Percentiles rank a stretch among this genome's conserved stretches.
phyloP scores from a whole-genome alignment of 1,140 invertebrate species.

The Formica exsecta region DNA sequence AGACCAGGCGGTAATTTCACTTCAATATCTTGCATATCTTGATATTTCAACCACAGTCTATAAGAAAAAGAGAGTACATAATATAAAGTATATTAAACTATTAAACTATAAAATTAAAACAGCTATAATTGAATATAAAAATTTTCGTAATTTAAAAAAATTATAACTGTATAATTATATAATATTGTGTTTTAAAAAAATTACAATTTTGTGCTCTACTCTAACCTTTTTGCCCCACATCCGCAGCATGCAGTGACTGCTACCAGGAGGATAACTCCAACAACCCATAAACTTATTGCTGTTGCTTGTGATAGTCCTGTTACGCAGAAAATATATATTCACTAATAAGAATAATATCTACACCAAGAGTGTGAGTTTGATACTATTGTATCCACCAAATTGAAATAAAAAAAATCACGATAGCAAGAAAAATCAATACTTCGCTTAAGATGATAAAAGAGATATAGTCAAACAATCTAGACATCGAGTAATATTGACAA shows the following conservation, averaged over 20 bases:
- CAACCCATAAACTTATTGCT: constrained; percentile 81
- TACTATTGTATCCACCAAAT: not conserved
- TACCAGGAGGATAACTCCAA: constrained; percentile 76
- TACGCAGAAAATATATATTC: constrained; percentile 24
- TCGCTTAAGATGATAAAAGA: not conserved
- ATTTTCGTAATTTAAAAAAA: constrained; percentile 19
- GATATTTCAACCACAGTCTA: constrained; percentile 86
- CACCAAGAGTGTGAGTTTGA: not conserved
- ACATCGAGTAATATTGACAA: not conserved
- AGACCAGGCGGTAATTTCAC: constrained; percentile 88
- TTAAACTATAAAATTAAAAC: not conserved
- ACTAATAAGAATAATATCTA: constrained; percentile 23
- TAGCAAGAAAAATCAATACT: not conserved
- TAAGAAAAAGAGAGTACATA: constrained; percentile 59
- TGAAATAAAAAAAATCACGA: not conserved
- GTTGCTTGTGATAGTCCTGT: constrained; percentile 78
- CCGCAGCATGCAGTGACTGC: constrained; percentile 77
- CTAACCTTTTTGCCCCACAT: constrained; percentile 83
- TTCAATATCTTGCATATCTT: constrained; percentile 87
- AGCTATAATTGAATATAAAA: constrained; percentile 27
- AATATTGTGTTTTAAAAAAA: not conserved
- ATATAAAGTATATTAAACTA: not conserved
- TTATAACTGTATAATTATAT: not conserved
- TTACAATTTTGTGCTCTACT: not conserved
- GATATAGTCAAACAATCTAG: not conserved